Percentiles rank a stretch among this genome's conserved stretches.
Evolutionary conservation across 2,797 vertebrate genomes (phyloP).

Genomic region (Moxostoma hubbsi): DNA sequence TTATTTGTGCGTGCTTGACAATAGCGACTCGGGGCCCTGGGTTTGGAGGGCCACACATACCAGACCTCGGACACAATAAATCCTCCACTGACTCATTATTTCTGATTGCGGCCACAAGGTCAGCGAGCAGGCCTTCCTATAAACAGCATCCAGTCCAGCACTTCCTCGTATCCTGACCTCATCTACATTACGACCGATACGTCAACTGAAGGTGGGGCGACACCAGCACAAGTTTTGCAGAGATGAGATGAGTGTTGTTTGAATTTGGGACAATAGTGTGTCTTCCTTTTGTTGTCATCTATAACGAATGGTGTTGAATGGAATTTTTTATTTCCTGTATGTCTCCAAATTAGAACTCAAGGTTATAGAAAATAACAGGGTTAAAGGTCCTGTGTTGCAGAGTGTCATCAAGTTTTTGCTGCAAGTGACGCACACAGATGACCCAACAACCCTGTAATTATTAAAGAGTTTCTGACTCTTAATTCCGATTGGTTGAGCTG

Average conservation of each 20-base stretch:
- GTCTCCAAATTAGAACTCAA: slow-evolving; percentile 19
- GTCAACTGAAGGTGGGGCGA: slow-evolving; percentile 2
- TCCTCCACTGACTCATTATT: slow-evolving; percentile 76
- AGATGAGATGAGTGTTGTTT: not conserved
- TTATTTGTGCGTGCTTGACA: slow-evolving; percentile 67
- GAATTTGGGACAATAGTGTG: slow-evolving; percentile 17
- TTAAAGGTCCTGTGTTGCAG: slow-evolving; percentile 35
- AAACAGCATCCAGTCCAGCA: slow-evolving; percentile 59
- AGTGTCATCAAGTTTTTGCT: not conserved
- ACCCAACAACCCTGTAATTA: not conserved
- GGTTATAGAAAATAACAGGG: not conserved
- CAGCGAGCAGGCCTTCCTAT: slow-evolving; percentile 82
- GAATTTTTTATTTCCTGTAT: slow-evolving; percentile 16
- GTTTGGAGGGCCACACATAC: slow-evolving; percentile 71
- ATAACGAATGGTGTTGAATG: not conserved
- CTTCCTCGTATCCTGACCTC: slow-evolving; percentile 68
- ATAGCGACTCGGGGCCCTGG: slow-evolving; percentile 65
- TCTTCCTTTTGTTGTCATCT: slow-evolving; percentile 29
- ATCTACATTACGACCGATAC: slow-evolving; percentile 71
- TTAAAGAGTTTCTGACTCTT: too few relatives aligned
- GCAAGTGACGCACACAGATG: not conserved
- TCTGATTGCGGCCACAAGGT: slow-evolving; percentile 83
- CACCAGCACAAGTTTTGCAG: slow-evolving; percentile 7
- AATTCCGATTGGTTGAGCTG: too few relatives aligned
- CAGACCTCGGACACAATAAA: slow-evolving; percentile 75